Evolutionary conservation across 53 echinoderm and acorn worm species (phyloP), one percentile per base, ranked within the genome.

Genomic region (Antedon mediterranea): DNA sequence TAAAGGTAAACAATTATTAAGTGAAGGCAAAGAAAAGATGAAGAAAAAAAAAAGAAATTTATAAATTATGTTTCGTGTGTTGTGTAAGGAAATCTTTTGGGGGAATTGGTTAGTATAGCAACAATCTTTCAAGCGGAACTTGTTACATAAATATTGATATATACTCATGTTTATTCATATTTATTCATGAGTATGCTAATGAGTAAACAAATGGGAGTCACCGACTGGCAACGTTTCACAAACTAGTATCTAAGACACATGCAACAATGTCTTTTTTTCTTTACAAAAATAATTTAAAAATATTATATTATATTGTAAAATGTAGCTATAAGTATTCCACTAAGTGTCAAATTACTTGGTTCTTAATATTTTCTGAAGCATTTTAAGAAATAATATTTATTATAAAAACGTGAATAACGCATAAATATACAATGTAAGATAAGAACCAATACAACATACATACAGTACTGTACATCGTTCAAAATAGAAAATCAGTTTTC

Each of bases 181-280:
- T 57, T 57, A 57, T 57, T 57, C 57, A 57, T 57, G 57, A 57
- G 57, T 57, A 57, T 57, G 57, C 57, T 57, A 57, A 57, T 57
- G 9, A 37, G 37, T 57, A 18, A 57, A 57, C 57, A 57, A 57
- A 11, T 57, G 41, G 41, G 41, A 7, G 41, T 41, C 57, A 57
- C 20, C 23, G 3, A 57, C 23, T 15, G 20, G 57, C 23, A 57
- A 57, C 57, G 23, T 18, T 18, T 26, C 9, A 2, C 23, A 15
- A 57, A 57, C 57, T 57, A 18, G 23, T 57, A 2, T 6, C 14
- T 3, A 57, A 57, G 23, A 57, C 23, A 57, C 57, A 57, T 57
- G 57, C 57, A 57, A 57, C 14, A 57, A n/a, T n/a, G n/a, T n/a
- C n/a, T 57, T 57, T 2, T 8, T 57, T 18, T 8, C 23, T 57